Conservation (phyloP, 2,113 vertebrate genomes). For the Bucco capensis region DNA sequence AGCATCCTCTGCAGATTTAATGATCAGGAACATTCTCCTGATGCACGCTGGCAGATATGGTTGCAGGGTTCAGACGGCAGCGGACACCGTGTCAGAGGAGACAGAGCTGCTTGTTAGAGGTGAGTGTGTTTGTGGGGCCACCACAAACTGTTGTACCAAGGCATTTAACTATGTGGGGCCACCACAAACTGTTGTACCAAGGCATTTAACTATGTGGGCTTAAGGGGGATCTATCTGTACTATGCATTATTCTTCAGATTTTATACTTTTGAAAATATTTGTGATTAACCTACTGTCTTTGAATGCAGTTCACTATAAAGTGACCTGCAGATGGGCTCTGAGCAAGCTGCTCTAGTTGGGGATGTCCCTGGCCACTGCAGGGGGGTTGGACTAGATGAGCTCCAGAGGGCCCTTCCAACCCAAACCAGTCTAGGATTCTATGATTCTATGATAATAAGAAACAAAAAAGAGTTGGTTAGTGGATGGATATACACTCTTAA, state of each 20-base stretch:
- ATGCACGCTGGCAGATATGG: slow-evolving; percentile 93
- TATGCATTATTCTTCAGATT: background rate
- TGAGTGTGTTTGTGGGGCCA: slow-evolving; percentile 70
- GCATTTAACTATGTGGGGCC: slow-evolving; percentile 17
- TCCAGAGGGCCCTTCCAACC: too few species aligned
- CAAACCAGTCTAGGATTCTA: too few species aligned
- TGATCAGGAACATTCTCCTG: slow-evolving; percentile 97
- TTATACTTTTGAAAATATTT: background rate
- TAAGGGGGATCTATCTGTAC: background rate
- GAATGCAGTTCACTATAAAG: background rate
- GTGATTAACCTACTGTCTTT: slow-evolving; percentile 25
- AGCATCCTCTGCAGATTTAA: slow-evolving; percentile 93
- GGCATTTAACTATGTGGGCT: slow-evolving; percentile 7
- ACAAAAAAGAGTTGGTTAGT: background rate
- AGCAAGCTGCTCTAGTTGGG: too few species aligned
- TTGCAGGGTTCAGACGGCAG: slow-evolving; percentile 90
- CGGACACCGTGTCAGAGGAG: slow-evolving; percentile 86
- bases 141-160: slow-evolving; percentile 21
- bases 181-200: slow-evolving; percentile 23
- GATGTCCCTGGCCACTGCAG: too few species aligned
- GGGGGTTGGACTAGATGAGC: too few species aligned
- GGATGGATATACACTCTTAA: background rate
- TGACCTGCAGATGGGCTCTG: background rate
- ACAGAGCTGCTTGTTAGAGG: slow-evolving; percentile 94
- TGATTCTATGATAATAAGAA: background rate